Percentiles rank a stretch among this genome's conserved stretches.
phyloP scores from a whole-genome alignment of 1,140 invertebrate genomes.

The Leptoteleia sp. region DNA sequence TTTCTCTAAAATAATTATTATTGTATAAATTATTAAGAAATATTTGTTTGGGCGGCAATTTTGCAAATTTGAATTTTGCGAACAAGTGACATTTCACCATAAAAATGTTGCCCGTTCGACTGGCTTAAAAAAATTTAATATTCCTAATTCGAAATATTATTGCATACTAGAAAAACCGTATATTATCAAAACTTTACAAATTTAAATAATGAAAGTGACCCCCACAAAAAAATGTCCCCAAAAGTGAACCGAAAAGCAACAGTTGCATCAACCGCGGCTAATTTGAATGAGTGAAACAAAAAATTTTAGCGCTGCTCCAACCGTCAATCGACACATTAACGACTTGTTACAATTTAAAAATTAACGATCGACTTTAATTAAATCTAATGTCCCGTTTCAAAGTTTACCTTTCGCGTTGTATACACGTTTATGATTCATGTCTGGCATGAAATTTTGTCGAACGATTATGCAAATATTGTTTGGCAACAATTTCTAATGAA shows the following conservation, averaged over 20 bases:
- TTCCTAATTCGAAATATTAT: not conserved
- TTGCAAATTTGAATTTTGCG: too few species aligned
- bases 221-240: not conserved
- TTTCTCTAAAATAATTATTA: too few species aligned
- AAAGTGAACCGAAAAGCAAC: not conserved
- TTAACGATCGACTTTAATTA: not conserved
- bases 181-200: not conserved
- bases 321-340: constrained; percentile 5
- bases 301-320: not conserved
- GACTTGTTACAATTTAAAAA: constrained; percentile 3
- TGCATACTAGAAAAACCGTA: not conserved
- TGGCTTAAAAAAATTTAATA: too few species aligned
- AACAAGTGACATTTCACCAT: too few species aligned
- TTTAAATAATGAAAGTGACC: constrained; percentile 7
- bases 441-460: not conserved
- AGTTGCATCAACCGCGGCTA: constrained; percentile 4
- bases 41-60: too few species aligned
- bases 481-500: not conserved
- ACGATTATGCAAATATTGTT: not conserved
- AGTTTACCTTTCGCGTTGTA: not conserved
- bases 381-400: not conserved
- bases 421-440: not conserved
- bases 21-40: too few species aligned
- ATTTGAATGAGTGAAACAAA: constrained; percentile 1
- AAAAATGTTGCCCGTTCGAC: too few species aligned